Conservation (phyloP, 1,140 invertebrate species). For the Hirudo medicinalis region DNA sequence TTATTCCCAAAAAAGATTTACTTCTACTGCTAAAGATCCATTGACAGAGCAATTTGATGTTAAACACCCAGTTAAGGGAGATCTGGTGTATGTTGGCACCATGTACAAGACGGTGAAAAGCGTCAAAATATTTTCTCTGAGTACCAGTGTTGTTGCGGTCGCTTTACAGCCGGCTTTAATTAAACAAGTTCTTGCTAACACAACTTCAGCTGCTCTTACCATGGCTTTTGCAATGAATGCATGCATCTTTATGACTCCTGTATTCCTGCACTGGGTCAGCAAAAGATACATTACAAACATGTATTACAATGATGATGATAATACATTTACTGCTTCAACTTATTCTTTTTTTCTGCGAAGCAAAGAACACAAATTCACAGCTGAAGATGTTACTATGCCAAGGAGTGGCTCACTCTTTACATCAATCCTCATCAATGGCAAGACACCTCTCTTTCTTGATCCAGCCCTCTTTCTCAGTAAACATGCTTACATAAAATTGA, state of each 20-base stretch:
- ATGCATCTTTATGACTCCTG: conserved; percentile 66
- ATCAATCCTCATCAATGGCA: conserved; percentile 52
- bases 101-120: conserved; percentile 53
- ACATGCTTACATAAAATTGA: conserved; percentile 63
- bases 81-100: conserved; percentile 51
- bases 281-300: conserved; percentile 71
- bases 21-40: too few relatives aligned
- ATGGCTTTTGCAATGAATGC: conserved; percentile 55
- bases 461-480: conserved; percentile 53
- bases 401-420: conserved; percentile 69
- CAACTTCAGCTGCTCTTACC: conserved; percentile 40
- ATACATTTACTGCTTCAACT: conserved; percentile 29
- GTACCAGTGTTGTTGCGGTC: conserved; percentile 56
- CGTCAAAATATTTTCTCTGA: conserved; percentile 66
- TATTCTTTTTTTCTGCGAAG: conserved; percentile 28
- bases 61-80: conserved; percentile 26
- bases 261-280: conserved; percentile 64
- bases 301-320: conserved; percentile 49
- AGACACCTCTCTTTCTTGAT: conserved; percentile 60
- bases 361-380: conserved; percentile 27
- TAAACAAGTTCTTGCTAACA: conserved; percentile 38
- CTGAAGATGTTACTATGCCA: conserved; percentile 60
- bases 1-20: too few relatives aligned
- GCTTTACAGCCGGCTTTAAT: conserved; percentile 58
- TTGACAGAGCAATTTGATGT: too few relatives aligned